These are phyloP conservation scores for Drosophila novamexicana DNA, from an alignment of 1,140 invertebrate genomes.

Conservation along the genomic window DNA sequence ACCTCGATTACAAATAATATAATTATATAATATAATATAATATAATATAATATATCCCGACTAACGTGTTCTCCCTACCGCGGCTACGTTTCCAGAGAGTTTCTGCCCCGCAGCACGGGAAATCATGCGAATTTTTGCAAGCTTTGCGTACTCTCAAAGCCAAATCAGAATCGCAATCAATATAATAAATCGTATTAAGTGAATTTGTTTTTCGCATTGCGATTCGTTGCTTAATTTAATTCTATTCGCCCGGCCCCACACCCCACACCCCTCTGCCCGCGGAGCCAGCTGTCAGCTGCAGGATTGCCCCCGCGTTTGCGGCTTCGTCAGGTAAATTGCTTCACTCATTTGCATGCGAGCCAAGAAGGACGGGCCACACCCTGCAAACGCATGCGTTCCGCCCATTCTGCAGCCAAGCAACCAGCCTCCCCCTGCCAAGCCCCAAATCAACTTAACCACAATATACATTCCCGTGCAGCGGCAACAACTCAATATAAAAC, in stretches of 20 bases:
- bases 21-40: too few species aligned
- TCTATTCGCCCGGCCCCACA: neutral
- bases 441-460: neutral
- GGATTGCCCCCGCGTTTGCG: neutral
- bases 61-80: neutral
- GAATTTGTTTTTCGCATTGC: conserved; percentile 35
- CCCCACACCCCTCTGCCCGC: neutral
- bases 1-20: too few species aligned
- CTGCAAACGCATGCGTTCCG: neutral
- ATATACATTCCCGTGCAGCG: conserved; percentile 13
- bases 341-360: conserved; percentile 65
- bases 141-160: neutral
- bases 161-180: conserved; percentile 35
- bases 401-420: neutral
- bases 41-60: neutral
- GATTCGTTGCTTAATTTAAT: conserved; percentile 37
- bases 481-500: conserved; percentile 76
- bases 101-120: too few species aligned
- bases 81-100: neutral
- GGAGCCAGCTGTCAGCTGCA: conserved; percentile 58
- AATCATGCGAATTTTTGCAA: neutral
- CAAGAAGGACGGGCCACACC: conserved; percentile 28
- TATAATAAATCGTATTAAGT: conserved; percentile 48
- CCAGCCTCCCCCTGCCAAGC: neutral
- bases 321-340: conserved; percentile 48